Evolutionary conservation across 2,888 invertebrate species (phyloP), one percentile per base, ranked within the genome.

Genomic region (Caenorhabditis virilis): DNA sequence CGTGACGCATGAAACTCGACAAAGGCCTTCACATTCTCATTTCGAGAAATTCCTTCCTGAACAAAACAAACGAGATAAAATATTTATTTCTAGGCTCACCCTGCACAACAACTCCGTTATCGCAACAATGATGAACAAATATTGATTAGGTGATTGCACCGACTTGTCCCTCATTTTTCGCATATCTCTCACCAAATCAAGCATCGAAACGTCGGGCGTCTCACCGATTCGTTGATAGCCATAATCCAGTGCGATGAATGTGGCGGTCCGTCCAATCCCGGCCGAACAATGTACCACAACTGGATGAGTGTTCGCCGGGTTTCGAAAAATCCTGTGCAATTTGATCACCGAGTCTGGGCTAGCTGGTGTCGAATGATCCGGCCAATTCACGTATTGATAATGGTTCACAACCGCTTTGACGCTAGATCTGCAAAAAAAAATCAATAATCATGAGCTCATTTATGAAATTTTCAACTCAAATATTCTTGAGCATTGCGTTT

Each of bases 251-350:
- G 59, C 58, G 15, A 61, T 55, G 23, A 61, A 68, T 0, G 69
- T 69, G 23, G 58, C 54, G 1, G 69, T 72, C 3, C 75, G 39
- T 4, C 75, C 75, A 35, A 76, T 69, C 11, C 76, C 76, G 9
- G 76, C 76, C 6, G 71, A 69, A 49, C 76, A 76, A 41, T 76
- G 76, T 0, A 76, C 69, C 2, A 69, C 51, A 3, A 73, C 30
- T 50, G n/a, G 27, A 30, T 30, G 6, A 39, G 22, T 13, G 15
- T 45, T 46, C 30, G 2, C 22, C 1, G n/a, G 4, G 13, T 48
- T 42, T 30, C 38, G 47, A 15, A 52, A 35, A 23, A n/a, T 11
- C 26, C 42, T 48, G 16, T 60, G 30, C 23, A 75, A 39, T 13
- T 57, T 65, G 18, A 68, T 36, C 9, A 52, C 51, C 0, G 65